phyloP scores from a whole-genome alignment of 2,797 vertebrate species.

The Rhabdomys pumilio region DNA sequence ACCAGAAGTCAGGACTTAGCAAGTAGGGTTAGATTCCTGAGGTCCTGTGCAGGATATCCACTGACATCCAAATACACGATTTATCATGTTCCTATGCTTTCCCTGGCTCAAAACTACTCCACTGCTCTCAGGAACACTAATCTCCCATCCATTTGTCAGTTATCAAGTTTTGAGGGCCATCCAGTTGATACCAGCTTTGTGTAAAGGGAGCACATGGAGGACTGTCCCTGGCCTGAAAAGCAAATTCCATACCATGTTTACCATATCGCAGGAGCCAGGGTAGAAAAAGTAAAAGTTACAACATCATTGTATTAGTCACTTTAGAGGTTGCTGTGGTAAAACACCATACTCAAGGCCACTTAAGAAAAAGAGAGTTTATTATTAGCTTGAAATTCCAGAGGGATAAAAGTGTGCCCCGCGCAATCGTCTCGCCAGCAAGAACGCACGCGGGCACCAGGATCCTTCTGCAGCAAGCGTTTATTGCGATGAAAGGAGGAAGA shows the following conservation, averaged over 20 bases:
- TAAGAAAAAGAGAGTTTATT: neutral
- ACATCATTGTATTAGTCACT: neutral
- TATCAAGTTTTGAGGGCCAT: neutral
- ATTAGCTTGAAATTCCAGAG: neutral
- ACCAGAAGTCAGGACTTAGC: neutral
- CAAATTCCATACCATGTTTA: neutral
- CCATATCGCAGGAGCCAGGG: neutral
- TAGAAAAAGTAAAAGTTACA: neutral
- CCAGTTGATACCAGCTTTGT: neutral
- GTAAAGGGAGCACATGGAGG: neutral
- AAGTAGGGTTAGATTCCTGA: neutral
- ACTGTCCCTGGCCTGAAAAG: neutral
- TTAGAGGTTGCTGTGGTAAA: neutral
- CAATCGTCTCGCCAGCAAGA: too few relatives aligned
- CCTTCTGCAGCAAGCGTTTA: too few relatives aligned
- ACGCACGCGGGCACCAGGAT: too few relatives aligned
- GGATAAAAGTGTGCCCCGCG: too few relatives aligned
- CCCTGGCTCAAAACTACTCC: neutral
- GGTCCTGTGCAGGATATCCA: fast-evolving
- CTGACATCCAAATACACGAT: neutral
- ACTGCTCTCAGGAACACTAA: neutral
- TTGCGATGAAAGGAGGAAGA: too few relatives aligned
- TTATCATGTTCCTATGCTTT: neutral
- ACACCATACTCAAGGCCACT: neutral
- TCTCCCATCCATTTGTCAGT: neutral